Conservation (phyloP, 2,888 invertebrate genomes). For the Morpho helenor region DNA sequence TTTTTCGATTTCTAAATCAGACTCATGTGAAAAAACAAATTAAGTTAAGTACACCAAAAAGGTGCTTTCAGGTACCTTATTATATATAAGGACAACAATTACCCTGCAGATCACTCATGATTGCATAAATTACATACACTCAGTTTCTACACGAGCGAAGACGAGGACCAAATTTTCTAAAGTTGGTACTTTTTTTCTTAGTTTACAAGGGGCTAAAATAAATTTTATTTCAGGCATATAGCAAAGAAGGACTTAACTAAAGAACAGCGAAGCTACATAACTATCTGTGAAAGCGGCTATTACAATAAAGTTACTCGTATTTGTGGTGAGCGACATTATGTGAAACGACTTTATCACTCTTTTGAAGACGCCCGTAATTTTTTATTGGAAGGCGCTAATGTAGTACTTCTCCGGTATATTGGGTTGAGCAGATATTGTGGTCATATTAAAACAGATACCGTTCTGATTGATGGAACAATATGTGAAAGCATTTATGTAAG, state of each 20-base stretch:
- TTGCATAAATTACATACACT: no score
- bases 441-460: conserved; percentile 72
- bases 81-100: no score
- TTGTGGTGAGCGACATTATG: conserved; percentile 61
- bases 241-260: conserved; percentile 59
- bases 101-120: no score
- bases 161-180: no score
- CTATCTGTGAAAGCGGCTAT: conserved; percentile 76
- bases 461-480: conserved; percentile 79
- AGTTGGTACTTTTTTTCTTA: no score
- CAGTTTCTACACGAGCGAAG: no score
- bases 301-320: conserved; percentile 73
- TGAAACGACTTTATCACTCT: conserved; percentile 71
- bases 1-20: no score
- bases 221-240: conserved; percentile 52
- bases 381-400: conserved; percentile 81
- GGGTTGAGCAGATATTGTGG: conserved; percentile 76
- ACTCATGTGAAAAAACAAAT: no score
- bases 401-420: conserved; percentile 80
- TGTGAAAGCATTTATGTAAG: conserved; percentile 82
- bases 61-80: no score
- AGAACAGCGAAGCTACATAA: conserved; percentile 76
- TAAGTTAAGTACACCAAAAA: no score
- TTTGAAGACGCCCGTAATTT: conserved; percentile 69
- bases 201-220: background rate